Evolutionary conservation across 2,888 invertebrate genomes (phyloP).

Genomic region (Pheosia tremula): DNA sequence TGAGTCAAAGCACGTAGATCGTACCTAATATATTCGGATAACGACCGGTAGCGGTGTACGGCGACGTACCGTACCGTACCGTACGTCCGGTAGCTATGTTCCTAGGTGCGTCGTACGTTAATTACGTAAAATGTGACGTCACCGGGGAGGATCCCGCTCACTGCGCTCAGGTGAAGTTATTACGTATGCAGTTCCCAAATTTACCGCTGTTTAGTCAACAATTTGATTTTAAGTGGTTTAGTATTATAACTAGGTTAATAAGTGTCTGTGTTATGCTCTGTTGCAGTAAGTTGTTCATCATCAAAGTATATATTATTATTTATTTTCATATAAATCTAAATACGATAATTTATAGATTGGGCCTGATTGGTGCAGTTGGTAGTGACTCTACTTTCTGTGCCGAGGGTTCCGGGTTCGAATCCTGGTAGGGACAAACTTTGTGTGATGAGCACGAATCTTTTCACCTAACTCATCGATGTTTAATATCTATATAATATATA

Average conservation of each 20-base stretch:
- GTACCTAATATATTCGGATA: slow-evolving; percentile 68
- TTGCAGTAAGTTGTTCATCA: no score
- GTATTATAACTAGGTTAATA: not conserved
- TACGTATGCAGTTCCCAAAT: slow-evolving; percentile 60
- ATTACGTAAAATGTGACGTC: slow-evolving; percentile 77
- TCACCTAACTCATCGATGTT: no score
- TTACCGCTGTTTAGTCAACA: slow-evolving; percentile 47
- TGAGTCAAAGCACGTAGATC: slow-evolving; percentile 64
- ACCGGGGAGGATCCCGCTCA: slow-evolving; percentile 53
- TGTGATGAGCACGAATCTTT: no score
- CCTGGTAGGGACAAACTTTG: no score
- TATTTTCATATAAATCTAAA: no score
- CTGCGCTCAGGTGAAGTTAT: slow-evolving; percentile 55
- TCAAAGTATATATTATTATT: no score
- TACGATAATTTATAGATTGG: no score
- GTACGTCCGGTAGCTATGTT: slow-evolving; percentile 39
- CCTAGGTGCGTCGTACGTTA: slow-evolving; percentile 56
- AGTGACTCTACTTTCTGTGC: no score
- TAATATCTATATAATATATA: no score
- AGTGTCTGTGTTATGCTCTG: slow-evolving; percentile 8
- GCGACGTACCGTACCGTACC: slow-evolving; percentile 33
- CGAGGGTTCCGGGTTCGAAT: no score
- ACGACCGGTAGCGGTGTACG: slow-evolving; percentile 54
- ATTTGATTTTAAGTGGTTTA: slow-evolving; percentile 25
- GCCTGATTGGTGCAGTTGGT: no score